Percentiles rank a stretch among this genome's conserved stretches.
phyloP scores from a whole-genome alignment of 2,888 invertebrate genomes.

The Lepidonotus clava region DNA sequence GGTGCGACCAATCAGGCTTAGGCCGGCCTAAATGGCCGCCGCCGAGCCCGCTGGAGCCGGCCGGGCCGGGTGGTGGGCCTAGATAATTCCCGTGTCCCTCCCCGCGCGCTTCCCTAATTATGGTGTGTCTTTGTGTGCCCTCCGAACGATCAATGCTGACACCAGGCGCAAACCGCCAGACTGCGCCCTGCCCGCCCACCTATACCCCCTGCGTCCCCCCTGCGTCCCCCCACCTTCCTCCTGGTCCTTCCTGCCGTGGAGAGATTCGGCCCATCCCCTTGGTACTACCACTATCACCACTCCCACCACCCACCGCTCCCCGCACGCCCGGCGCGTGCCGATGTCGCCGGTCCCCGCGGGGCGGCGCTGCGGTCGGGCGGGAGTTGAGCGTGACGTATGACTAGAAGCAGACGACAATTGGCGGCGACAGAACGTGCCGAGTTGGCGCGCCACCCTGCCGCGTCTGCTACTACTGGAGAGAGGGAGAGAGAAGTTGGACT shows the following conservation, averaged over 20 bases:
- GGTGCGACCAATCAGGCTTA: slow-evolving; percentile 21
- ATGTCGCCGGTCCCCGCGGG: slow-evolving; percentile 14
- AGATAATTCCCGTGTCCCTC: slow-evolving; percentile 36
- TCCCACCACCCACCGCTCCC: no score
- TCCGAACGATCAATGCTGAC: slow-evolving; percentile 25
- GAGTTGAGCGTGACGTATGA: slow-evolving; percentile 26
- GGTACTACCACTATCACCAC: no score
- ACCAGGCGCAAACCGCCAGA: neutral
- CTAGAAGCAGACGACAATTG: slow-evolving; percentile 16
- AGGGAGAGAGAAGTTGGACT: slow-evolving; percentile 5
- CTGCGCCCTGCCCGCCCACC: neutral
- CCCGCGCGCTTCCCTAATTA: slow-evolving; percentile 17
- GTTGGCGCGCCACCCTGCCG: slow-evolving; percentile 26
- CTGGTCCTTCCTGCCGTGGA: neutral
- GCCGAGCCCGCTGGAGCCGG: neutral
- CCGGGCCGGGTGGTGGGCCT: neutral
- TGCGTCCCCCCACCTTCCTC: neutral
- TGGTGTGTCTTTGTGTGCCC: slow-evolving; percentile 26
- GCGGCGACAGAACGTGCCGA: slow-evolving; percentile 11
- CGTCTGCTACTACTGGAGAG: neutral
- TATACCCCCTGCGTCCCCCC: neutral
- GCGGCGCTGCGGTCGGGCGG: neutral
- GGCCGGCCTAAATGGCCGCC: slow-evolving; percentile 19
- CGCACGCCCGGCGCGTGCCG: neutral
- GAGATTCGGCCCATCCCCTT: neutral